Conservation (phyloP, 2,888 invertebrate genomes). For the Tyria jacobaeae region DNA sequence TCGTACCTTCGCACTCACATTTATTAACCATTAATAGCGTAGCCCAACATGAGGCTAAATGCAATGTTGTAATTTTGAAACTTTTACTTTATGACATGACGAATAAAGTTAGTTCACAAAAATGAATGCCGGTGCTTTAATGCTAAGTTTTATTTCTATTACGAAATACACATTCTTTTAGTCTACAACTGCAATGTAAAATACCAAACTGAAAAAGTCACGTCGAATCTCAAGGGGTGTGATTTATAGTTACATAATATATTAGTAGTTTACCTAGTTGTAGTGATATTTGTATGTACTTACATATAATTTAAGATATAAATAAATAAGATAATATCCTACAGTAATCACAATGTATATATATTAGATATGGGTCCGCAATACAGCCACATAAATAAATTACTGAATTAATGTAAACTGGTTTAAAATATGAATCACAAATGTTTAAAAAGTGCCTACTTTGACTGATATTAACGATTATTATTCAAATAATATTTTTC, state of each 20-base stretch:
- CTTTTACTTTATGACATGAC: not conserved
- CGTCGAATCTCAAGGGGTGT: not conserved
- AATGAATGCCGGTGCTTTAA: not conserved
- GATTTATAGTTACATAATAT: not conserved
- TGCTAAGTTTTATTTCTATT: not conserved
- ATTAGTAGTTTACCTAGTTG: slow-evolving; percentile 1
- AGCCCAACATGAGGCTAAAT: too few relatives aligned
- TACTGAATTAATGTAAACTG: not conserved
- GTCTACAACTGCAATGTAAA: not conserved
- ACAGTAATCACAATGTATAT: not conserved
- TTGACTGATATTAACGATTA: not conserved
- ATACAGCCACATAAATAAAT: too few relatives aligned
- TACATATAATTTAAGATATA: not conserved
- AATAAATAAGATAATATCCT: not conserved
- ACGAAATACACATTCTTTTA: not conserved
- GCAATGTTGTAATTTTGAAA: too few relatives aligned
- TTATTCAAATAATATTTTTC: not conserved
- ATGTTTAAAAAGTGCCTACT: not conserved
- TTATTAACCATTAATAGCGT: too few relatives aligned
- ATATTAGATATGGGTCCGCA: not conserved
- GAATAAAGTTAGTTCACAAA: not conserved
- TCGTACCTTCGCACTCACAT: too few relatives aligned
- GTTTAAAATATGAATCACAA: not conserved
- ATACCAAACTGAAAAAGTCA: not conserved
- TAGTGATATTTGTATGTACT: not conserved